These are phyloP conservation scores for Myrmecophaga tridactyla DNA, from an alignment of 2,113 vertebrate species.

Conservation along the genomic window DNA sequence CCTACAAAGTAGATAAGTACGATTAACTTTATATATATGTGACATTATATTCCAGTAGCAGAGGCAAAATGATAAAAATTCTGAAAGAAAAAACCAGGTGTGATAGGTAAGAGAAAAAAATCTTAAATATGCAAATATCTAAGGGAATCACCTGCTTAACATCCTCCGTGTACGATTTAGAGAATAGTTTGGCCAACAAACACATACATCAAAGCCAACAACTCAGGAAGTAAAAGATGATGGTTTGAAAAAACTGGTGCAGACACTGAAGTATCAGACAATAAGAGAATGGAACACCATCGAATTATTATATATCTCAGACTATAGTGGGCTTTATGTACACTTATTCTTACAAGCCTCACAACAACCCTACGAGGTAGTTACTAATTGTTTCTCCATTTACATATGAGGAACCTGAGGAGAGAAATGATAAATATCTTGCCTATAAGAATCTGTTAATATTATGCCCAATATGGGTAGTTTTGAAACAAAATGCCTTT, in stretches of 20 bases:
- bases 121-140: neutral
- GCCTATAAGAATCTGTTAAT: neutral
- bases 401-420: neutral
- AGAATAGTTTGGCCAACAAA: neutral
- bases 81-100: neutral
- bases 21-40: no score
- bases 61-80: neutral
- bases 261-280: neutral
- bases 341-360: neutral
- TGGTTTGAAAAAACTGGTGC: neutral
- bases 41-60: no score
- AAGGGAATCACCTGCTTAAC: neutral
- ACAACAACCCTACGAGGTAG: neutral
- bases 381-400: neutral
- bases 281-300: neutral
- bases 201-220: neutral
- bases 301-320: neutral
- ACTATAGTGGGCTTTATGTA: neutral
- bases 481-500: neutral
- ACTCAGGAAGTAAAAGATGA: neutral
- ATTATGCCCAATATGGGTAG: neutral
- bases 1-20: no score
- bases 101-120: neutral
- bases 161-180: neutral
- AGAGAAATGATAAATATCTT: neutral